phyloP scores from a whole-genome alignment of 2,888 invertebrate species.

The Dynastes maya region DNA sequence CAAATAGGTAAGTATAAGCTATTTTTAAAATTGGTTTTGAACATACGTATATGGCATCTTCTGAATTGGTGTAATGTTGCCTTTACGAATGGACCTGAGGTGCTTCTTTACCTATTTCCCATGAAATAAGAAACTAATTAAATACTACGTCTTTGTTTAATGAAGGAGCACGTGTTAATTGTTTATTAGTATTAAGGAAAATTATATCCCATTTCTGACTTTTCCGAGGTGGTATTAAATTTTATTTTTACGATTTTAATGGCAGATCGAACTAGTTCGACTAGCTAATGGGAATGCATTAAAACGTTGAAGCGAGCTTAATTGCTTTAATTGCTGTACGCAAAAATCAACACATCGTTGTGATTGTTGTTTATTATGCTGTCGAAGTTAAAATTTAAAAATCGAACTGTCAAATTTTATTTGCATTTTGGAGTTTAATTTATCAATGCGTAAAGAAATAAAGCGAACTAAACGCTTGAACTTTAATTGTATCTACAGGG shows the following conservation, averaged over 20 bases:
- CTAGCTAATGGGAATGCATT: constrained; percentile 1
- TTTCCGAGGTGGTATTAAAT: background rate
- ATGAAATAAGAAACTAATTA: too few species aligned
- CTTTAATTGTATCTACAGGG: too few species aligned
- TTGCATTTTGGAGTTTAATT: background rate
- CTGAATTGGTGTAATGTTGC: too few species aligned
- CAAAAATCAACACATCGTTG: constrained; percentile 1
- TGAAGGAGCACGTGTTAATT: too few species aligned
- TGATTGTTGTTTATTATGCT: constrained; percentile 4
- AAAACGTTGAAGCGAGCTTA: background rate
- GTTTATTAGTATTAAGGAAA: background rate
- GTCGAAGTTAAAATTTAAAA: background rate
- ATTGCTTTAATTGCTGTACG: constrained; percentile 6
- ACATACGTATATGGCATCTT: too few species aligned
- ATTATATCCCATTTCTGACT: background rate
- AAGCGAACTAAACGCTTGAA: too few species aligned
- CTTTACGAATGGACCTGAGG: too few species aligned
- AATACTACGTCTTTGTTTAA: too few species aligned
- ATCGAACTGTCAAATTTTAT: background rate
- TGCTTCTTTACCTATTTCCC: too few species aligned
- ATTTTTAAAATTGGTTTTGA: too few species aligned
- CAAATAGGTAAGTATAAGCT: too few species aligned
- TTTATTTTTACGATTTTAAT: background rate
- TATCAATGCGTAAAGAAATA: background rate
- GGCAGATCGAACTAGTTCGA: background rate